These are phyloP conservation scores for Notocelia uddmanniana DNA, from an alignment of 2,888 invertebrate genomes.

Conservation along the genomic window DNA sequence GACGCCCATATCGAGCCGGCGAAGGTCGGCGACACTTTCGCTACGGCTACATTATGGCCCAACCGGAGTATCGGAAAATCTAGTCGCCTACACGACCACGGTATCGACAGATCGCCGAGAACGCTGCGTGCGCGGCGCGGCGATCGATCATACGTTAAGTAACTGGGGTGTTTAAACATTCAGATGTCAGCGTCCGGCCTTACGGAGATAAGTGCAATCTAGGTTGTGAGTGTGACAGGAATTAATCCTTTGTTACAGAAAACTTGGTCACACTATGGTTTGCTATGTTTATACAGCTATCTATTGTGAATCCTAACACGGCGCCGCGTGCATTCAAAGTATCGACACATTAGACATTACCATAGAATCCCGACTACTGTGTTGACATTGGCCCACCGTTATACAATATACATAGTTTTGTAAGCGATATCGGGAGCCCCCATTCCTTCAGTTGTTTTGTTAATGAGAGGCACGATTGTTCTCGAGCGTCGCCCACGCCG, in stretches of 20 bases:
- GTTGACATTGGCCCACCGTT: slow-evolving; percentile 83
- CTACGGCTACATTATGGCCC: slow-evolving; percentile 73
- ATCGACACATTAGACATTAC: slow-evolving; percentile 67
- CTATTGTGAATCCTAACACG: slow-evolving; percentile 5
- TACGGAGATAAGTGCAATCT: slow-evolving; percentile 21
- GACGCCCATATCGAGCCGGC: slow-evolving; percentile 77
- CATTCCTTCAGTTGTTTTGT: slow-evolving; percentile 74
- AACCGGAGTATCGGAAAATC: slow-evolving; percentile 75
- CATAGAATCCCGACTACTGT: slow-evolving; percentile 75
- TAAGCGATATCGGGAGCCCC: slow-evolving; percentile 79
- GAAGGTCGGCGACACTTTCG: slow-evolving; percentile 85
- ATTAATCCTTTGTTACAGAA: slow-evolving; percentile 15
- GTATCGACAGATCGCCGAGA: slow-evolving; percentile 27
- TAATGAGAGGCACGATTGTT: slow-evolving; percentile 77
- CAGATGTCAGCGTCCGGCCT: slow-evolving; percentile 26
- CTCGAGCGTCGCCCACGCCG: slow-evolving; percentile 70
- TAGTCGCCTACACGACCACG: slow-evolving; percentile 75
- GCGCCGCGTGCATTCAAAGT: slow-evolving; percentile 17
- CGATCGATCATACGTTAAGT: slow-evolving; percentile 29
- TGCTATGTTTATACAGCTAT: slow-evolving; percentile 1
- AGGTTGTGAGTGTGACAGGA: slow-evolving; percentile 11
- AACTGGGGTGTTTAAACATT: slow-evolving; percentile 34
- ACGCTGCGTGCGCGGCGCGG: slow-evolving; percentile 21
- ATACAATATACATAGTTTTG: slow-evolving; percentile 77
- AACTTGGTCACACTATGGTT: neutral